Evolutionary conservation across 2,797 vertebrate genomes (phyloP).

Genomic region (Tapera naevia): DNA sequence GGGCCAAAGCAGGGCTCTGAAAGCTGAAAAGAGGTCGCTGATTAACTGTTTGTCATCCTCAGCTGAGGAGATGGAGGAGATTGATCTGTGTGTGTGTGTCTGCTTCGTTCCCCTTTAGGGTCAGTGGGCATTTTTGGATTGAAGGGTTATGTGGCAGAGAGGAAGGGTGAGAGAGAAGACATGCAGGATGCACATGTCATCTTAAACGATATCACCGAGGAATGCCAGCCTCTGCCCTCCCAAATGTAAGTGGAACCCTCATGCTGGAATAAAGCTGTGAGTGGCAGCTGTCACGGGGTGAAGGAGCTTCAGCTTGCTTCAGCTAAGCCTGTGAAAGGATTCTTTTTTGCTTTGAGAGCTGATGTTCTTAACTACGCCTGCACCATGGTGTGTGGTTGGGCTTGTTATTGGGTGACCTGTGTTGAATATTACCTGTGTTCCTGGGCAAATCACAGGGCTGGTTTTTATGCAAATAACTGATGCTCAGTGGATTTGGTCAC

Average conservation of each 20-base stretch:
- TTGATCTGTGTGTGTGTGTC: constrained; percentile 25
- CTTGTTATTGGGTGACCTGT: background rate
- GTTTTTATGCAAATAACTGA: background rate
- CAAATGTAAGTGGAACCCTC: constrained; percentile 80
- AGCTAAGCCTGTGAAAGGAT: background rate
- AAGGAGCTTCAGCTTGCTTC: background rate
- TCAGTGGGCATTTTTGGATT: constrained; percentile 78
- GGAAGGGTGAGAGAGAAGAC: constrained; percentile 92
- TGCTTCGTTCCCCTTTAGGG: constrained; percentile 56
- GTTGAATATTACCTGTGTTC: background rate
- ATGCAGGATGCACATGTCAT: constrained; percentile 96
- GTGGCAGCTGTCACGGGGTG: background rate
- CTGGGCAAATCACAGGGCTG: background rate
- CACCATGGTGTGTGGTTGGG: accelerated
- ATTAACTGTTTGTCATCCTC: background rate
- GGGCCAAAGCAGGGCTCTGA: background rate
- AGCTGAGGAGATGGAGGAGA: background rate
- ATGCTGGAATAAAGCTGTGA: background rate
- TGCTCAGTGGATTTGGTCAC: background rate
- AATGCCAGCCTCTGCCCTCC: constrained; percentile 75
- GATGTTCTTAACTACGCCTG: background rate
- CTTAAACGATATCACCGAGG: constrained; percentile 83
- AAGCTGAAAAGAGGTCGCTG: background rate
- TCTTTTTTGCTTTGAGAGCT: background rate
- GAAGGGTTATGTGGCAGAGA: constrained; percentile 87